Percentiles rank a stretch among this genome's conserved stretches.
These are phyloP conservation scores for Theropithecus gelada DNA, from an alignment of 2,113 vertebrate species.

Conservation along the genomic window DNA sequence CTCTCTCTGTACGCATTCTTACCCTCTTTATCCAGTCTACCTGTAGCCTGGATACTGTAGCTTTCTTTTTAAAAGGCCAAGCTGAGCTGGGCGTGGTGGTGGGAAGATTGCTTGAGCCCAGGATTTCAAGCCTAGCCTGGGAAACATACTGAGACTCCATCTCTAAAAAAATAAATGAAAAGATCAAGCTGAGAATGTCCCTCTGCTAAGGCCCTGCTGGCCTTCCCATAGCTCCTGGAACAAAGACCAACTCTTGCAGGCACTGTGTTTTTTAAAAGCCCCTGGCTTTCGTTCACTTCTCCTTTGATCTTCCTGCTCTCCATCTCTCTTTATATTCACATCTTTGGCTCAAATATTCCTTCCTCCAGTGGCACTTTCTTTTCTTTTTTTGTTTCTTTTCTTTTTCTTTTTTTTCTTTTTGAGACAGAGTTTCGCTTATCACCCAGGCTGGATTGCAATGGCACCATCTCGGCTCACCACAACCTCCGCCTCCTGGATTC, in stretches of 20 bases:
- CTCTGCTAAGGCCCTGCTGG: neutral
- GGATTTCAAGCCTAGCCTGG: neutral
- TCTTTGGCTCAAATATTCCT: neutral
- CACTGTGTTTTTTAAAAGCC: neutral
- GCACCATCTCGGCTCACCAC: too few relatives aligned
- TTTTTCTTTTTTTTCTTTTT: too few relatives aligned
- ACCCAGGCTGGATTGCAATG: too few relatives aligned
- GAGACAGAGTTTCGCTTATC: too few relatives aligned
- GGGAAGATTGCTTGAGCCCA: neutral
- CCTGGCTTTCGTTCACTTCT: neutral
- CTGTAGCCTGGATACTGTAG: neutral
- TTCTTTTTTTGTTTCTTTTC: too few relatives aligned
- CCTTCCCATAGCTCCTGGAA: neutral
- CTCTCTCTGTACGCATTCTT: neutral
- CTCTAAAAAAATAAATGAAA: neutral
- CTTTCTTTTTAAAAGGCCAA: neutral
- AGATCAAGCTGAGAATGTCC: neutral
- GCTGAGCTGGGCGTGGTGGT: neutral
- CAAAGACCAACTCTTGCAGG: neutral
- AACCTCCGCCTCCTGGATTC: too few relatives aligned
- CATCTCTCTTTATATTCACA: neutral
- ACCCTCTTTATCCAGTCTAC: neutral
- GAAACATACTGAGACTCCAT: neutral
- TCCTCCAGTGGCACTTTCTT: neutral
- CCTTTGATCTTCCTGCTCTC: neutral